Conservation (phyloP, 1,140 invertebrate species). For the Apis mellifera region DNA sequence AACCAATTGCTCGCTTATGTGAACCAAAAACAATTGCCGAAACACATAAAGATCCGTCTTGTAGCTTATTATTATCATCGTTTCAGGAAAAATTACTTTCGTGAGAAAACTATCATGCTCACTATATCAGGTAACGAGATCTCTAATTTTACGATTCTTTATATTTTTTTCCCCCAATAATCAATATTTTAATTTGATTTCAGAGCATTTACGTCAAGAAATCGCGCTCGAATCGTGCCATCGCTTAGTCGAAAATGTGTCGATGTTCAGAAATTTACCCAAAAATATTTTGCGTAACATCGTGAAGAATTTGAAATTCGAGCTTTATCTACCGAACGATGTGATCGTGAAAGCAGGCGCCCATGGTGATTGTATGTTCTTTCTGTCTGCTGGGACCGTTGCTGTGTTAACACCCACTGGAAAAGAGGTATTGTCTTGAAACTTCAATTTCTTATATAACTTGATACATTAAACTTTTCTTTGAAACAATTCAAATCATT, state of each 20-base stretch:
- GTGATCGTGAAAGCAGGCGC: constrained; percentile 82
- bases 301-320: constrained; percentile 71
- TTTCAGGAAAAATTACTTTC: constrained; percentile 75
- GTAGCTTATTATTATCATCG: constrained; percentile 73
- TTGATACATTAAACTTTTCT: not conserved
- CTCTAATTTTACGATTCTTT: not conserved
- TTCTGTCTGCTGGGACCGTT: constrained; percentile 83
- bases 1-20: constrained; percentile 76
- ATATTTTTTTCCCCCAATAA: too few relatives aligned
- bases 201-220: constrained; percentile 72
- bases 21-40: constrained; percentile 74
- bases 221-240: constrained; percentile 73
- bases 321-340: constrained; percentile 76
- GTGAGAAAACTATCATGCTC: constrained; percentile 69
- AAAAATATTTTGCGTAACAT: constrained; percentile 67
- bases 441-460: not conserved
- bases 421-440: constrained; percentile 77
- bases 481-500: not conserved
- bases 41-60: constrained; percentile 73
- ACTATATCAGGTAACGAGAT: constrained; percentile 69
- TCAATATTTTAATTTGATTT: not conserved
- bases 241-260: constrained; percentile 73
- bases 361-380: constrained; percentile 84
- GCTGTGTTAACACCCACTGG: constrained; percentile 83
- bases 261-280: constrained; percentile 73